A percentile compares a stretch with the other conserved stretches of the same genome.
Conservation (phyloP, 37 sponge, comb jelly and placozoan genomes). For the Ephydatia muelleri region DNA sequence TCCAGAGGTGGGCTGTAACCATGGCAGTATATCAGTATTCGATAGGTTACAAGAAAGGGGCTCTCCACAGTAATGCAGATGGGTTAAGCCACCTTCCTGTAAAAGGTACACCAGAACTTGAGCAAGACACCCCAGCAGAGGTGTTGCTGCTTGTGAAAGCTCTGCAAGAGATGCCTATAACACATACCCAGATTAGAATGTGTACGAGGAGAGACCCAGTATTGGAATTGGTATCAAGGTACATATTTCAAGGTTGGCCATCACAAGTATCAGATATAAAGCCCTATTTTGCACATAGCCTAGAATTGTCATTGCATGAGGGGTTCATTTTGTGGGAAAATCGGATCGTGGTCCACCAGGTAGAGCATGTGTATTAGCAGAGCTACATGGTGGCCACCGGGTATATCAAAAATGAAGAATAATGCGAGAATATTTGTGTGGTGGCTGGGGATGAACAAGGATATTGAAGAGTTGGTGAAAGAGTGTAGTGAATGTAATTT, state of each 20-base stretch:
- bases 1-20: conserved; percentile 10
- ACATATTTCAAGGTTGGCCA: too few relatives aligned
- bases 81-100: background rate
- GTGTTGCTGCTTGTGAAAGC: background rate
- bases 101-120: background rate
- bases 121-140: background rate
- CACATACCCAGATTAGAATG: conserved; percentile 1
- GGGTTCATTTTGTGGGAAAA: background rate
- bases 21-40: background rate
- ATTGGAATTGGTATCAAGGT: background rate
- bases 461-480: background rate
- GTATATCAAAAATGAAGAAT: conserved; percentile 21
- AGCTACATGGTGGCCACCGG: background rate
- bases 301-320: background rate
- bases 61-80: conserved; percentile 14
- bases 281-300: background rate
- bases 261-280: background rate
- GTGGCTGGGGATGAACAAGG: conserved; percentile 44
- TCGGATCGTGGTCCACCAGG: background rate
- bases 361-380: background rate
- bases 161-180: background rate
- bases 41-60: background rate
- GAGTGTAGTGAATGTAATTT: conserved; percentile 5
- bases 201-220: conserved; percentile 8
- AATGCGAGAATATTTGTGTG: conserved; percentile 35